Evolutionary conservation across 30 jellyfish, hydroid and myxozoan species (phyloP), one percentile per base, ranked within the genome.

Genomic region (Aurelia coerulea): DNA sequence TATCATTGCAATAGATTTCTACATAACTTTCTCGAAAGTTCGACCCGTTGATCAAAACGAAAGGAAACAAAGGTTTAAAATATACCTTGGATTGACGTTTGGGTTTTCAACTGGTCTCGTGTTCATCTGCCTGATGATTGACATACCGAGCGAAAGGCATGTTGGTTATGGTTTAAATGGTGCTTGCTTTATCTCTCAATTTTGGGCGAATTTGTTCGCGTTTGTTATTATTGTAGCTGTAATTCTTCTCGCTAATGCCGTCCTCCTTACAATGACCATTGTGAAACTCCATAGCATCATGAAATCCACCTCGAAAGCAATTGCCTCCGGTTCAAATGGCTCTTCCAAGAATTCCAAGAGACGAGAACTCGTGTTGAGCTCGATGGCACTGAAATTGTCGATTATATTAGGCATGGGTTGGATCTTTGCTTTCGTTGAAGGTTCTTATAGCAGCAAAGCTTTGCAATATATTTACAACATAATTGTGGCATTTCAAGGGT

Each of bases 161-260:
- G 72, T 81, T 52, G 92, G 92, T 29, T 83, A 83, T 66, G 92
- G 92, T 41, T 34, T 59, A 17, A 71, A 83, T 13, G 80, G 76
- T 23, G 62, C 15, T 32, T 84, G 93, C 50, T 84, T 84, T 65
- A 50, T 84, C 53, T 46, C 82, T 34, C 46, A 33, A 60, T 62
- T 84, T 39, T 84, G 93, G 93, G 74, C 88, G 29, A 84, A 84
- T 65, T 32, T 84, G 5, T 84, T 84, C 35, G 87, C 93, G 12
- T 84, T 84, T 65, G 80, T 76, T 4, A 41, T 84, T 7, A 77
- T 78, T 5, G 93, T 74, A 2, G 79, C 75, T n/a, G 13, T 62
- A 17, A 74, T 73, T 15, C 87, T 84, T 29, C 52, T 84, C n/a
- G 33, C 73, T 35, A 84, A 84, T 65, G 74, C 42, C 29, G 54